phyloP scores from a whole-genome alignment of 2,888 invertebrate genomes.

The Ptychoptera albimana region DNA sequence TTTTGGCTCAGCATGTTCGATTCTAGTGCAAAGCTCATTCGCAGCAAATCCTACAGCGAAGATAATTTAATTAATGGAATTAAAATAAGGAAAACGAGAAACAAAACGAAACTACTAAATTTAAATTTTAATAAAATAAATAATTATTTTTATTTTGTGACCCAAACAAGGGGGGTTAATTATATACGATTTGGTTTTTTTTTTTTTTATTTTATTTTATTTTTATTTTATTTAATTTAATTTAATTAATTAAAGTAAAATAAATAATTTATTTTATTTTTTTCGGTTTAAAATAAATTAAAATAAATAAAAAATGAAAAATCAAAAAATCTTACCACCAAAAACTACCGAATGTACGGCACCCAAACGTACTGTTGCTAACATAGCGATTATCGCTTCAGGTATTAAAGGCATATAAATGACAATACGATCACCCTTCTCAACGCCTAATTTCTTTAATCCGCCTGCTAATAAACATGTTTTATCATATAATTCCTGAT shows the following conservation, averaged over 20 bases:
- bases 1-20: constrained; percentile 77
- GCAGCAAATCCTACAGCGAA: constrained; percentile 64
- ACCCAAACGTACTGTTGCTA: constrained; percentile 74
- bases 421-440: constrained; percentile 67
- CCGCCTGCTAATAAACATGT: constrained; percentile 65
- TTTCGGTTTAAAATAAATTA: background rate
- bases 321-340: constrained; percentile 44
- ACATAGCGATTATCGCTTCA: constrained; percentile 75
- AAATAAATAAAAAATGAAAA: background rate
- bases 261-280: background rate
- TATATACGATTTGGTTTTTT: no score
- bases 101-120: no score
- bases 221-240: no score
- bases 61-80: constrained; percentile 9
- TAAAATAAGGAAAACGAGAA: background rate
- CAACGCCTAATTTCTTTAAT: constrained; percentile 58
- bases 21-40: constrained; percentile 67
- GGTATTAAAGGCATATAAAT: constrained; percentile 94
- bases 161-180: no score
- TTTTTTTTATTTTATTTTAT: no score
- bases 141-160: no score
- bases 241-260: background rate
- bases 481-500: constrained; percentile 64
- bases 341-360: constrained; percentile 92
- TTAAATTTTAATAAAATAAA: no score